Conservation (phyloP, 2,888 invertebrate genomes). For the Unio delphinus region DNA sequence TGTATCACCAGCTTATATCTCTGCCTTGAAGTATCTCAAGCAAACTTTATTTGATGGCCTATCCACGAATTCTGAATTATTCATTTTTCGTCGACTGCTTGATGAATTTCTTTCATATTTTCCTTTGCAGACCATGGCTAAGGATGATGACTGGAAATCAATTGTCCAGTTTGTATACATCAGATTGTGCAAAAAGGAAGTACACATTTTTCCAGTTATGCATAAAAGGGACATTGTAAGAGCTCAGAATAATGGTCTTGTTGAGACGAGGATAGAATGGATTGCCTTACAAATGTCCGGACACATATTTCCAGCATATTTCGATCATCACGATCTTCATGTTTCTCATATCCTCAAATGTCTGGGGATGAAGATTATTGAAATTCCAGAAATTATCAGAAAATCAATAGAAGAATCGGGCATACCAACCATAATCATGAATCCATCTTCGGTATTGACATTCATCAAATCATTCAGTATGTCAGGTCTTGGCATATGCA, state of each 20-base stretch:
- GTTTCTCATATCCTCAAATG: constrained; percentile 9
- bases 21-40: constrained; percentile 21
- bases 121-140: constrained; percentile 10
- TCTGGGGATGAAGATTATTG: constrained; percentile 23
- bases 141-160: constrained; percentile 15
- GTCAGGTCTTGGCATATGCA: too few species aligned
- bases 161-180: constrained; percentile 2
- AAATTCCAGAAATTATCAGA: constrained; percentile 14
- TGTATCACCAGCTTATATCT: constrained; percentile 53
- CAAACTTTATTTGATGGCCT: not conserved
- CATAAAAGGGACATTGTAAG: not conserved
- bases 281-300: not conserved
- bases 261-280: not conserved
- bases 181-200: not conserved
- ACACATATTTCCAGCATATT: not conserved
- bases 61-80: too few species aligned
- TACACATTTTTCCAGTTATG: not conserved
- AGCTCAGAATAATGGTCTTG: too few species aligned
- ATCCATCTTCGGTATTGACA: too few species aligned
- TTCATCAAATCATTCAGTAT: too few species aligned
- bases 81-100: too few species aligned
- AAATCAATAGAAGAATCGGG: constrained; percentile 12
- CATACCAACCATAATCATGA: not conserved
- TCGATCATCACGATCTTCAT: not conserved
- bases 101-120: constrained; percentile 1